Evolutionary conservation across 37 sponge, comb jelly and placozoan genomes (phyloP), one percentile per base, ranked within the genome.

Genomic region (Cladorhizidae sp.): DNA sequence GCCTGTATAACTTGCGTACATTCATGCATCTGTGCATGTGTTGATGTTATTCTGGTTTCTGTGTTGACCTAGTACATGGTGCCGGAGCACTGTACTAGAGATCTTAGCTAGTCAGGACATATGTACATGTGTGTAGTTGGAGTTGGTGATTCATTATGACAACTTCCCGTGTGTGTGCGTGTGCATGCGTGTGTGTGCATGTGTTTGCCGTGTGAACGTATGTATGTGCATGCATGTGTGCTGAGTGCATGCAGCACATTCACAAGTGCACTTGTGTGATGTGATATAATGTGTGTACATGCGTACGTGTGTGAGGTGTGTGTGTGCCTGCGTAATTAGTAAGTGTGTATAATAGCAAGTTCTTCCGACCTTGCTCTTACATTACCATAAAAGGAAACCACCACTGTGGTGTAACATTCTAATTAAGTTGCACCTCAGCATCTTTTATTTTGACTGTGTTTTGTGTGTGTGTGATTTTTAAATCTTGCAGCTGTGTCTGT

Each of bases 271-370:
- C 62, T 7, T 15, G 12, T 61, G 28, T 29, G 62, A 7, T 23
- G 3, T 7, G 12, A 17, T 15, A 26, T 76, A 40, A 33, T 25
- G 45, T 62, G 41, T 29, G 67, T 78, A 51, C 64, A 17, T 35
- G 67, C 23, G 29, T 64, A 43, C 39, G 79, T 78, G 65, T 78
- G 79, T 64, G 79, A n/a, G n/a, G 29, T 64, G 65, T 64, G 79
- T 78, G 65, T 78, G 79, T 64, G 79, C 64, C 65, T n/a, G n/a
- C n/a, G n/a, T n/a, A n/a, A n/a, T n/a, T n/a, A 62, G 79, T 78
- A 49, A 64, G 79, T 72, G 51, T 72, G 73, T 72, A 42, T 72
- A 3, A 39, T 33, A 31, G 25, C 17, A 61, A n/a, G n/a, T n/a
- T n/a, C n/a, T n/a, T n/a, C n/a, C n/a, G n/a, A n/a, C n/a, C n/a